A percentile compares a stretch with the other conserved stretches of the same genome.
Conservation (phyloP, 2,797 vertebrate species). For the Chaetophractus vellerosus region DNA sequence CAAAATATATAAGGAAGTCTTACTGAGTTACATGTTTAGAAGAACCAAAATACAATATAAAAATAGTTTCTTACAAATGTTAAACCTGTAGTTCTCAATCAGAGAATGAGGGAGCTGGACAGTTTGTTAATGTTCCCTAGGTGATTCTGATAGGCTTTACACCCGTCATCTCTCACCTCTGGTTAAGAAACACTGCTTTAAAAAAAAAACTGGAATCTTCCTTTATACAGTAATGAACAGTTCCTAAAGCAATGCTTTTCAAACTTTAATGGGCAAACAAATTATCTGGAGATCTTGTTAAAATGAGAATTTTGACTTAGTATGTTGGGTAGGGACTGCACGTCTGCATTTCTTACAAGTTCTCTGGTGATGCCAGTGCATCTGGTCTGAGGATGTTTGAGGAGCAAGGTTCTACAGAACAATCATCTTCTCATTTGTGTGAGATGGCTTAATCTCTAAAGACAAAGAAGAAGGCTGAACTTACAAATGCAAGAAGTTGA, state of each 20-base stretch:
- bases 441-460: constrained; percentile 40
- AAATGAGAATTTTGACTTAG: constrained; percentile 49
- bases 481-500: not conserved
- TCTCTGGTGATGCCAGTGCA: not conserved
- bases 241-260: not conserved
- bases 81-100: not conserved
- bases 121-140: not conserved
- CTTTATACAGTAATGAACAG: constrained; percentile 2
- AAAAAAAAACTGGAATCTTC: not conserved
- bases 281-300: not conserved
- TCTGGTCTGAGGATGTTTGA: not conserved
- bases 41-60: not conserved
- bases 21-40: constrained; percentile 22
- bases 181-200: not conserved
- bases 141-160: not conserved
- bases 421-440: constrained; percentile 43
- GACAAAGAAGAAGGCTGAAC: too few species aligned
- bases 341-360: constrained; percentile 44
- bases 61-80: constrained; percentile 19
- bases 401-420: not conserved
- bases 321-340: not conserved
- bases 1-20: not conserved
- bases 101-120: not conserved
- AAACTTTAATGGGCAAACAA: not conserved
- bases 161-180: not conserved